Conservation (phyloP, 1,140 invertebrate species). For the Drosophila equinoxialis region DNA sequence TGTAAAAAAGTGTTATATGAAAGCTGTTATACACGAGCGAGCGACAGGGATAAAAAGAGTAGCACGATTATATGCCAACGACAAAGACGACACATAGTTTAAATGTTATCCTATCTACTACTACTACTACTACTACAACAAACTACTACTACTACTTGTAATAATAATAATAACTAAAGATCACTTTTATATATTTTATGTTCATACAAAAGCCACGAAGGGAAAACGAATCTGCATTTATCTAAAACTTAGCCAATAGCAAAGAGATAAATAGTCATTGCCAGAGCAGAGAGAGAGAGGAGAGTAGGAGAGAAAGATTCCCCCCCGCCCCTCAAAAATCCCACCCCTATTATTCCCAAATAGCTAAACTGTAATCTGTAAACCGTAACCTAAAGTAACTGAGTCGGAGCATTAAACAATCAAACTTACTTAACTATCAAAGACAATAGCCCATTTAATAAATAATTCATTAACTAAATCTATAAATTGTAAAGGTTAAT, state of each 20-base stretch:
- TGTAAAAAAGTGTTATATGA: conserved; percentile 61
- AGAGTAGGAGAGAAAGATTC: not conserved
- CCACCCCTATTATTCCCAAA: not conserved
- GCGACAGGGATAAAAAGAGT: conserved; percentile 11
- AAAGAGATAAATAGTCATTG: conserved; percentile 16
- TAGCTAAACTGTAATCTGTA: conserved; percentile 5
- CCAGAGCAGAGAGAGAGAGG: not conserved
- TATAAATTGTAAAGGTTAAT: conserved; percentile 31
- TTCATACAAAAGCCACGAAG: conserved; percentile 16
- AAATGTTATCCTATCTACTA: conserved; percentile 16
- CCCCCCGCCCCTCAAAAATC: not conserved
- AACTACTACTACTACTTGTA: not conserved
- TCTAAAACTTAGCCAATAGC: conserved; percentile 22
- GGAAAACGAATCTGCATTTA: conserved; percentile 7
- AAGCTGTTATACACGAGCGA: conserved; percentile 39
- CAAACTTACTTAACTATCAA: conserved; percentile 59
- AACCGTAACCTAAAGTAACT: conserved; percentile 63
- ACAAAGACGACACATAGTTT: conserved; percentile 22
- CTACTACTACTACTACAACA: not conserved
- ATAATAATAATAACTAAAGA: conserved; percentile 7
- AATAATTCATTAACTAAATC: conserved; percentile 40
- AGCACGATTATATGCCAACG: conserved; percentile 13
- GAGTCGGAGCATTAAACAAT: conserved; percentile 79
- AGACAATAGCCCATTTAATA: conserved; percentile 70
- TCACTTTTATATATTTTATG: conserved; percentile 4